phyloP scores from a whole-genome alignment of 1,140 invertebrate species.

The Schlechtendalia chinensis region DNA sequence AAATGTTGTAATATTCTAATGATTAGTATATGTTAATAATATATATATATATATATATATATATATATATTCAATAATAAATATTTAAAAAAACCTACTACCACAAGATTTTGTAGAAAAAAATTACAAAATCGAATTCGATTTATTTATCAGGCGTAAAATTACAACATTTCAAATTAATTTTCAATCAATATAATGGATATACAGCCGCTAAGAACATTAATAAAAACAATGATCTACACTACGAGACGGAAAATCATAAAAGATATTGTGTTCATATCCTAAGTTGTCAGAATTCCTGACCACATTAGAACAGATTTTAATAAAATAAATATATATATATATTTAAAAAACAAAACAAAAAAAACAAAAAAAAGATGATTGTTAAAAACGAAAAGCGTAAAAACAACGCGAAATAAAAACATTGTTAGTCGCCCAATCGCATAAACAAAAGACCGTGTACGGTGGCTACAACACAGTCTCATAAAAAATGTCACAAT shows the following conservation, averaged over 20 bases:
- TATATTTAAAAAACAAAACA: conserved; percentile 38
- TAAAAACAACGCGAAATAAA: conserved; percentile 20
- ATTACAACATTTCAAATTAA: not conserved
- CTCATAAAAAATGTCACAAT: conserved; percentile 36
- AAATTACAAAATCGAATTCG: too few relatives aligned
- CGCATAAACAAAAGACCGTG: conserved; percentile 29
- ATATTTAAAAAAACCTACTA: too few relatives aligned
- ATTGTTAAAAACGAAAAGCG: conserved; percentile 38
- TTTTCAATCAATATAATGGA: not conserved
- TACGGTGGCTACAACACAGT: conserved; percentile 40
- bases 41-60: too few relatives aligned
- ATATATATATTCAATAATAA: too few relatives aligned
- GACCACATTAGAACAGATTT: not conserved
- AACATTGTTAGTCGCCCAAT: conserved; percentile 32
- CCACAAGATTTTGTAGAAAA: too few relatives aligned
- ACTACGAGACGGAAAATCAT: not conserved
- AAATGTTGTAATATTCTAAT: too few relatives aligned
- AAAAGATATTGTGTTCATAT: not conserved
- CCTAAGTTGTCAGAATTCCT: not conserved
- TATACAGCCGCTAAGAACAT: not conserved
- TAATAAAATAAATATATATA: conserved; percentile 1
- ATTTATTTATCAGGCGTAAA: not conserved
- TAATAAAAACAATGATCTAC: conserved; percentile 9
- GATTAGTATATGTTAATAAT: too few relatives aligned
- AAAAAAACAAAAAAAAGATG: not conserved